A percentile compares a stretch with the other conserved stretches of the same genome.
Evolutionary conservation across 2,888 invertebrate species (phyloP).

Genomic region (Clistopyga incitator): DNA sequence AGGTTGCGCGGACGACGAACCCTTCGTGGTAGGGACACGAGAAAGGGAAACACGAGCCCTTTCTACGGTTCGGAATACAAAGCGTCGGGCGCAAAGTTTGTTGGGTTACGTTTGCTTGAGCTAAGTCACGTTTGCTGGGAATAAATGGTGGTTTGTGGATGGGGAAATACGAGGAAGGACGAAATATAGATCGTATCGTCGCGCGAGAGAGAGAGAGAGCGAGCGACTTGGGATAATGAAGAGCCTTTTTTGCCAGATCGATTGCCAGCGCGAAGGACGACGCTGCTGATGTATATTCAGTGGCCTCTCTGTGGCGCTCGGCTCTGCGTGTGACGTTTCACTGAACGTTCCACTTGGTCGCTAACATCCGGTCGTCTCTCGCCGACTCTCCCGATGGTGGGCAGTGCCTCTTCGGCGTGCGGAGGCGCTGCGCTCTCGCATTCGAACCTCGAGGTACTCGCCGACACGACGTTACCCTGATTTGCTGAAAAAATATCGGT

Average conservation of each 20-base stretch:
- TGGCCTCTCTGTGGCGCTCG: not conserved
- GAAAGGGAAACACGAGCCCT: not conserved
- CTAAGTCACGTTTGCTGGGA: no score
- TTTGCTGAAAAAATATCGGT: no score
- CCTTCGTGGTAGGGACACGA: conserved; percentile 54
- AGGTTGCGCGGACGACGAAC: conserved; percentile 77
- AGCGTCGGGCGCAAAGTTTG: not conserved
- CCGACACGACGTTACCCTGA: no score
- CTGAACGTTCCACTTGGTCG: conserved; percentile 57
- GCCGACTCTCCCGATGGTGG: not conserved
- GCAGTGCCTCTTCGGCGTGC: not conserved
- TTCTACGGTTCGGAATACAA: not conserved
- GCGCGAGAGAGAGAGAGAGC: not conserved
- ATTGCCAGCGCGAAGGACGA: not conserved
- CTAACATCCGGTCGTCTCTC: conserved; percentile 63
- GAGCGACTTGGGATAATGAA: no score
- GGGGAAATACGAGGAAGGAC: not conserved
- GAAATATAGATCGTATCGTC: not conserved
- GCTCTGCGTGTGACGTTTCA: conserved; percentile 57
- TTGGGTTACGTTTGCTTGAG: not conserved
- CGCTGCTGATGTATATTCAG: not conserved
- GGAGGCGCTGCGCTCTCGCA: not conserved
- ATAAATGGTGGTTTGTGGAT: no score
- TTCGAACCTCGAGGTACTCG: not conserved
- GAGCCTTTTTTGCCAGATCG: not conserved